Percentiles rank a stretch among this genome's conserved stretches.
Evolutionary conservation across 1,140 invertebrate species (phyloP).

Genomic region (Drosophila elegans): DNA sequence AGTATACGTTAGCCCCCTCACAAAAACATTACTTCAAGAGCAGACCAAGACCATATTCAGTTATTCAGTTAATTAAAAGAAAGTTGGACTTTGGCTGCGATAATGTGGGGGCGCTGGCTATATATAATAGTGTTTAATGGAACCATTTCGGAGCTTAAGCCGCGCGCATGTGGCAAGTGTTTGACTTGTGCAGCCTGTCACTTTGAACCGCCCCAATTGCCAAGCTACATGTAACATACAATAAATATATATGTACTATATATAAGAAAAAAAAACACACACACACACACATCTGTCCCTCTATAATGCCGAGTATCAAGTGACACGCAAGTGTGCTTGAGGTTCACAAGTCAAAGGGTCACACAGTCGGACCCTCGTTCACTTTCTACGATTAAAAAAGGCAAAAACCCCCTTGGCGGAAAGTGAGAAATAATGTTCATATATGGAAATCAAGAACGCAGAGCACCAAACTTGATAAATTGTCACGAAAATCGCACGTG

Average conservation of each 20-base stretch:
- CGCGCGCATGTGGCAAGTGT: constrained; percentile 59
- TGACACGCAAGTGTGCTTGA: constrained; percentile 62
- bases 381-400: constrained; percentile 59
- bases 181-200: constrained; percentile 69
- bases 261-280: neutral
- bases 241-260: constrained; percentile 1
- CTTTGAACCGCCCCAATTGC: constrained; percentile 76
- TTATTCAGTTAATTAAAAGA: constrained; percentile 78
- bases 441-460: constrained; percentile 14
- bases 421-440: constrained; percentile 36
- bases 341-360: constrained; percentile 64
- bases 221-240: constrained; percentile 1
- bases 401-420: constrained; percentile 12
- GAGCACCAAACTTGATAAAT: constrained; percentile 65
- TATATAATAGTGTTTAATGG: constrained; percentile 51
- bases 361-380: constrained; percentile 49
- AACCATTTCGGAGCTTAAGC: constrained; percentile 62
- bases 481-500: constrained; percentile 81
- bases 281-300: constrained; percentile 21
- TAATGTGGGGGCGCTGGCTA: constrained; percentile 49
- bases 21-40: constrained; percentile 24
- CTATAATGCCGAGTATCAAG: constrained; percentile 58
- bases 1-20: constrained; percentile 19
- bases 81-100: constrained; percentile 55
- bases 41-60: constrained; percentile 40